Conservation (phyloP, 2,113 vertebrate genomes). For the Chitala chitala region DNA sequence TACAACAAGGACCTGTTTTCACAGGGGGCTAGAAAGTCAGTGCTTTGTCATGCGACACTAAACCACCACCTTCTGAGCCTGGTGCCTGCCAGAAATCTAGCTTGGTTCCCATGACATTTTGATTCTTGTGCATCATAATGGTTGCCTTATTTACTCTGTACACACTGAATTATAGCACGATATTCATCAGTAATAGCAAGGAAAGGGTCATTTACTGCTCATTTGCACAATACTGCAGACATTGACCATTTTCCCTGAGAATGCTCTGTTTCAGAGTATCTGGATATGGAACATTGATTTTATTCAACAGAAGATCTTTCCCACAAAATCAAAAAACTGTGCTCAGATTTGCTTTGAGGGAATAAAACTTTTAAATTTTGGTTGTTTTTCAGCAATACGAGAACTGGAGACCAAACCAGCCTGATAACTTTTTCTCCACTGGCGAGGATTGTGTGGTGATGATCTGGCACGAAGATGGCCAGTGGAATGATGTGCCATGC, state of each 20-base stretch:
- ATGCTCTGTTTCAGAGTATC: not conserved
- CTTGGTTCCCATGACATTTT: not conserved
- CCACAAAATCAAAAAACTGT: not conserved
- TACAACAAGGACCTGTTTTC: no score
- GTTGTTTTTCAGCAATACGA: constrained; percentile 81
- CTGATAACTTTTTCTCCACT: constrained; percentile 91
- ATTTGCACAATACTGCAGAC: no score
- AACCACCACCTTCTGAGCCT: not conserved
- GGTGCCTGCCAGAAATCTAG: not conserved
- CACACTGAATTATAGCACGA: constrained; percentile 1
- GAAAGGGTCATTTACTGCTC: not conserved
- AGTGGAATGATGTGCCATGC: constrained; percentile 95
- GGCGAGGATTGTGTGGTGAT: constrained; percentile 95
- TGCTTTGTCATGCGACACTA: not conserved
- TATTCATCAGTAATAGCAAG: not conserved
- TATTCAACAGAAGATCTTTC: not conserved
- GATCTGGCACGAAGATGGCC: constrained; percentile 89
- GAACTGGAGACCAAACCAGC: constrained; percentile 90
- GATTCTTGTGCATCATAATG: not conserved
- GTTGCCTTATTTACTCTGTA: not conserved
- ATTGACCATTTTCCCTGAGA: no score
- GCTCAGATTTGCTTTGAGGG: not conserved
- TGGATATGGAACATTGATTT: not conserved
- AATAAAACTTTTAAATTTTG: not conserved
- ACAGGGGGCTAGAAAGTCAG: no score